phyloP scores from a whole-genome alignment of 1,140 invertebrate species.

The Calliopsis andreniformis region DNA sequence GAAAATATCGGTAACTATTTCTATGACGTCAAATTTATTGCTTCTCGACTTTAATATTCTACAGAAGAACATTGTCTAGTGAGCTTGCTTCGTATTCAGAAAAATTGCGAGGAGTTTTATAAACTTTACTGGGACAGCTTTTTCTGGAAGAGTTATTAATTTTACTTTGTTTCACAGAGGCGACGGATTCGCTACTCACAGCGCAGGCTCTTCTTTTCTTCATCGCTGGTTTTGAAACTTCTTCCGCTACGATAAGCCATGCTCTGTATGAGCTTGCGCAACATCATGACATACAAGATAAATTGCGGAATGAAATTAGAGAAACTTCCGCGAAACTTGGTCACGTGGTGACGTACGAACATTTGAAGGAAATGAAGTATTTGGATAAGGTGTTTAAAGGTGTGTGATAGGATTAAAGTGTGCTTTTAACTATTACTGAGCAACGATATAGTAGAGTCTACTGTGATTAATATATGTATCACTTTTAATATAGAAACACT shows the following conservation, averaged over 20 bases:
- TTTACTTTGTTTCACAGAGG: conserved; percentile 55
- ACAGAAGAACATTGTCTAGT: background rate
- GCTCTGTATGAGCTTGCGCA: conserved; percentile 79
- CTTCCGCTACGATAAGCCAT: conserved; percentile 80
- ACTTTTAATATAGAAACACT: conserved; percentile 83
- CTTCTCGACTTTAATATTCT: background rate
- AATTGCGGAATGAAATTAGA: conserved; percentile 80
- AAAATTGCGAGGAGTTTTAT: conserved; percentile 70
- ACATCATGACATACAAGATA: conserved; percentile 81
- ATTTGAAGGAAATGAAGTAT: conserved; percentile 68
- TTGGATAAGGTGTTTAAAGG: conserved; percentile 68
- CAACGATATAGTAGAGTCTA: too few relatives aligned
- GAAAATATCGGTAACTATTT: conserved; percentile 52
- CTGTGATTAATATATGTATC: too few relatives aligned
- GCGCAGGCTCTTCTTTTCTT: conserved; percentile 78
- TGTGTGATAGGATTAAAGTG: too few relatives aligned
- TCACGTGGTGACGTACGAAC: too few relatives aligned
- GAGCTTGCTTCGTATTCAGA: background rate
- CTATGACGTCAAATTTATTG: conserved; percentile 27
- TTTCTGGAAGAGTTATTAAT: too few relatives aligned
- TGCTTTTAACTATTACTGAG: too few relatives aligned
- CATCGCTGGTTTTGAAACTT: conserved; percentile 84
- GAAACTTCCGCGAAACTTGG: too few relatives aligned
- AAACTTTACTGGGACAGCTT: too few relatives aligned
- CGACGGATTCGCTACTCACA: conserved; percentile 64